These are phyloP conservation scores for Prunella himalayana DNA, from an alignment of 2,113 vertebrate species.

Conservation along the genomic window DNA sequence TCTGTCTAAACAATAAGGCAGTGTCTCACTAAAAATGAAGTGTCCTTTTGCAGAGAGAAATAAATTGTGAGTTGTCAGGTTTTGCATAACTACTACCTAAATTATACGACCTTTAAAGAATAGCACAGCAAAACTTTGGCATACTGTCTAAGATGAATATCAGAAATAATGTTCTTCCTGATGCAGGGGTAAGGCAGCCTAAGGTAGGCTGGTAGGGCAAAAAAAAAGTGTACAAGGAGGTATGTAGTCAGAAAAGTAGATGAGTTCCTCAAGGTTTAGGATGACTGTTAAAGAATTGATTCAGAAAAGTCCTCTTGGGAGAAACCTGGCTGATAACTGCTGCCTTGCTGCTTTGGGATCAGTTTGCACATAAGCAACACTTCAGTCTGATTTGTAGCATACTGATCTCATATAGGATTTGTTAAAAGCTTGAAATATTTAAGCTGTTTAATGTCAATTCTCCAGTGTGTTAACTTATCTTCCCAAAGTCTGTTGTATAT, in stretches of 20 bases:
- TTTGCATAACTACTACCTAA: neutral
- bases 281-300: neutral
- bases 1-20: neutral
- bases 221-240: neutral
- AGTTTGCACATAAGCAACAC: neutral
- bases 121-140: neutral
- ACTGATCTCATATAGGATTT: neutral
- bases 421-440: neutral
- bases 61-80: neutral
- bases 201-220: neutral
- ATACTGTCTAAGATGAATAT: neutral
- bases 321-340: neutral
- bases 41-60: neutral
- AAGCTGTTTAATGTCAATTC: neutral
- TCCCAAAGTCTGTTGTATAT: neutral
- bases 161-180: neutral
- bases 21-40: neutral
- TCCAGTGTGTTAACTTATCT: neutral
- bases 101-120: neutral
- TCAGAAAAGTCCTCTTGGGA: neutral
- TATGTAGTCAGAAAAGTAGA: neutral
- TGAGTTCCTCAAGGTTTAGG: neutral
- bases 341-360: neutral
- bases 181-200: neutral
- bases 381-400: neutral